Percentiles rank a stretch among this genome's conserved stretches.
These are phyloP conservation scores for Leptodactylus fallax DNA, from an alignment of 2,797 vertebrate species.

Conservation along the genomic window DNA sequence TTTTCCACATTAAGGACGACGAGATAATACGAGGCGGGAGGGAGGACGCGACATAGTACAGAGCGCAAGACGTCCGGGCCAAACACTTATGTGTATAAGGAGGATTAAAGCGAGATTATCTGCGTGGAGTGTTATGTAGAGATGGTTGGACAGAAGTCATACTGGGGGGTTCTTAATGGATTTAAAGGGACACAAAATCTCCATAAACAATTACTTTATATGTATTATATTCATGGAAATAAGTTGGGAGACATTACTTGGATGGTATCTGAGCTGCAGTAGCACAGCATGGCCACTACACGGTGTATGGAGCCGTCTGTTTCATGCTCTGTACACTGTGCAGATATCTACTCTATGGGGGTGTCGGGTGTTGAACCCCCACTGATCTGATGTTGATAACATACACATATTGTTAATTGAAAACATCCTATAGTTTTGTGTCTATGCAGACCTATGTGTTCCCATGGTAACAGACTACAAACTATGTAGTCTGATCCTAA, in stretches of 20 bases:
- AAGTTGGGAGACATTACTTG: no score
- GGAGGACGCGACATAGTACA: background rate
- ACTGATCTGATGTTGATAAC: no score
- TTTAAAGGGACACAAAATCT: background rate
- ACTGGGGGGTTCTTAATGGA: background rate
- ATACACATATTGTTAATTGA: background rate
- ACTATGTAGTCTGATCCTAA: background rate
- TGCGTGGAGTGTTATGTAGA: background rate
- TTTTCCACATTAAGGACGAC: slow-evolving; percentile 7
- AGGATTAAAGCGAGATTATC: background rate
- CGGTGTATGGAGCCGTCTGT: no score
- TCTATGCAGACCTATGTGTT: background rate
- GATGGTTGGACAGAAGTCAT: background rate
- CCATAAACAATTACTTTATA: background rate
- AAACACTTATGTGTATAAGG: background rate
- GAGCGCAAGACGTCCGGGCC: background rate
- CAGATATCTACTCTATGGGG: no score
- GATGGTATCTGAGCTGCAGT: no score
- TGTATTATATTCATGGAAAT: no score
- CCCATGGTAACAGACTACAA: slow-evolving; percentile 14
- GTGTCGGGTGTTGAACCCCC: no score
- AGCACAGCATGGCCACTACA: no score
- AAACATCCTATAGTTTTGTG: background rate
- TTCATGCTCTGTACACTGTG: no score
- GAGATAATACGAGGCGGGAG: slow-evolving; percentile 2